Conservation (phyloP, 1,140 invertebrate genomes). For the Spodoptera litura region DNA sequence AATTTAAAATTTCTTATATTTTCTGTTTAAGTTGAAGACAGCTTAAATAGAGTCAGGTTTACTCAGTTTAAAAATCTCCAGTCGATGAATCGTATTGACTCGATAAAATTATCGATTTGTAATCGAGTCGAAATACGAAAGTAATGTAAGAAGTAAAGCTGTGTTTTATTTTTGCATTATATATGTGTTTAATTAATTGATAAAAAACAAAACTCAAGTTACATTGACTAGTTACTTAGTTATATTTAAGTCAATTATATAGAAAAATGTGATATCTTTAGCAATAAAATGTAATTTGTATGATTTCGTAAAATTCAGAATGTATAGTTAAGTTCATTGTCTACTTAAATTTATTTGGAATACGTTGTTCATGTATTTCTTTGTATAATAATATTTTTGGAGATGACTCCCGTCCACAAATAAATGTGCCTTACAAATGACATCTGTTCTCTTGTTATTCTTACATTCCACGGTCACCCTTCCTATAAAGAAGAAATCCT, state of each 20-base stretch:
- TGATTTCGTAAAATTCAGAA: conserved; percentile 22
- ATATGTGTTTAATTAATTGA: conserved; percentile 2
- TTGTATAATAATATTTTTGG: conserved; percentile 42
- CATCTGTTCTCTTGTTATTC: conserved; percentile 20
- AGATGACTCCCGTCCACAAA: conserved; percentile 64
- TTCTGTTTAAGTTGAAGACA: too few relatives aligned
- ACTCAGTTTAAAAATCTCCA: too few relatives aligned
- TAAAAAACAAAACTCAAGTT: conserved; percentile 12
- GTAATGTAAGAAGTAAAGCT: conserved; percentile 9
- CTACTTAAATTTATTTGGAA: conserved; percentile 33
- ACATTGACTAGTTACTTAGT: conserved; percentile 24
- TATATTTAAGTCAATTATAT: conserved; percentile 14
- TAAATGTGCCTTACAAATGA: conserved; percentile 64
- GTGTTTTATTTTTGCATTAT: conserved; percentile 7
- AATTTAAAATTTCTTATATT: too few relatives aligned
- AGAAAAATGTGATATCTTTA: conserved; percentile 27
- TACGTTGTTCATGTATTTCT: conserved; percentile 17
- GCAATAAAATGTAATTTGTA: conserved; percentile 34
- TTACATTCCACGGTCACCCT: too few relatives aligned
- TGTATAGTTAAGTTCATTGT: conserved; percentile 14
- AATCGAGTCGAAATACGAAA: background rate
- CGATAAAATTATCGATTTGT: background rate
- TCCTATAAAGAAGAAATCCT: too few relatives aligned
- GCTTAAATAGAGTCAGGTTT: too few relatives aligned
- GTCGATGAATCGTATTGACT: background rate